These are phyloP conservation scores for Coronaproctus castanopsis DNA, from an alignment of 2,888 invertebrate species.

Conservation along the genomic window DNA sequence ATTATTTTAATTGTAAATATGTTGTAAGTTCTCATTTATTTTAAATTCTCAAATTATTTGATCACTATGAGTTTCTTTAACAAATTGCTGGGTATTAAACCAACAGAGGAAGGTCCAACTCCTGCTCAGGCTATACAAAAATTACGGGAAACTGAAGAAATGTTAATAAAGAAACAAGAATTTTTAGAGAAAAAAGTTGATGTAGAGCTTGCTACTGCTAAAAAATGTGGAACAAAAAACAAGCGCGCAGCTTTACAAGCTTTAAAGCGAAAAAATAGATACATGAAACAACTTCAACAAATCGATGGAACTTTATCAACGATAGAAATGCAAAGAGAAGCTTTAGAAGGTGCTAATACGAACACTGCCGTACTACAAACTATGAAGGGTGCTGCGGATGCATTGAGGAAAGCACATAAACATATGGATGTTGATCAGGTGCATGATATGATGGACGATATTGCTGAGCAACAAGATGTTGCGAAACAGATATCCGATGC, in stretches of 20 bases:
- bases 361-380: slow-evolving; percentile 92
- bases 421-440: slow-evolving; percentile 96
- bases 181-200: slow-evolving; percentile 91
- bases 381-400: slow-evolving; percentile 89
- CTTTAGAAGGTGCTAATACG: slow-evolving; percentile 90
- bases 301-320: slow-evolving; percentile 95
- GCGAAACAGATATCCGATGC: slow-evolving; percentile 96
- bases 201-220: slow-evolving; percentile 63
- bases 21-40: too few species aligned
- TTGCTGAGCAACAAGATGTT: slow-evolving; percentile 96
- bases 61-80: slow-evolving; percentile 91
- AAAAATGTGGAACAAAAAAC: slow-evolving; percentile 86
- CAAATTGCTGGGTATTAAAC: slow-evolving; percentile 80
- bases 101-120: slow-evolving; percentile 67
- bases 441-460: slow-evolving; percentile 98
- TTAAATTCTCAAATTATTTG: too few species aligned
- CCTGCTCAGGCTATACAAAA: slow-evolving; percentile 95
- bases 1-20: too few species aligned
- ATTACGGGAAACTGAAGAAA: slow-evolving; percentile 86
- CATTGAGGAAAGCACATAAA: slow-evolving; percentile 88
- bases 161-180: slow-evolving; percentile 90
- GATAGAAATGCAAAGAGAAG: slow-evolving; percentile 91
- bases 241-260: slow-evolving; percentile 93
- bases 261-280: slow-evolving; percentile 88
- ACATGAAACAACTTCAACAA: slow-evolving; percentile 88